A percentile compares a stretch with the other conserved stretches of the same genome.
Evolutionary conservation across 2,888 invertebrate species (phyloP).

Genomic region (Acrobasis repandana): DNA sequence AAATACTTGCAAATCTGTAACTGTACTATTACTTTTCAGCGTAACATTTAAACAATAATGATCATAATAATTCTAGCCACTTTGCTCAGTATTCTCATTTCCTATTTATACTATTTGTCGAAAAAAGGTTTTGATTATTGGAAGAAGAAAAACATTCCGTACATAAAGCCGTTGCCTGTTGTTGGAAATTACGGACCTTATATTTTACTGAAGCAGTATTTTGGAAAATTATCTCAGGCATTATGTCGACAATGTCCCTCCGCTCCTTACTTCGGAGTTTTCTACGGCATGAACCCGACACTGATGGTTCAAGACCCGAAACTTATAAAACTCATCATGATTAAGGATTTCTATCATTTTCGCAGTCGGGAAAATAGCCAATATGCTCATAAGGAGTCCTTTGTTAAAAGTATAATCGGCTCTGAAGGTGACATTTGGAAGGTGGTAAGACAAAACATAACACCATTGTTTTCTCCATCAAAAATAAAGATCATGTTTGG

Average conservation of each 20-base stretch:
- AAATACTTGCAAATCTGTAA: neutral
- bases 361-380: constrained; percentile 53
- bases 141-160: constrained; percentile 50
- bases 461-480: constrained; percentile 58
- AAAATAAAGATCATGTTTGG: constrained; percentile 70
- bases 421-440: constrained; percentile 61
- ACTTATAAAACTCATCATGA: constrained; percentile 52
- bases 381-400: constrained; percentile 46
- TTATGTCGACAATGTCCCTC: constrained; percentile 52
- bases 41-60: neutral
- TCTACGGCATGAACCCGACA: constrained; percentile 58
- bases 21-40: neutral
- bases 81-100: neutral
- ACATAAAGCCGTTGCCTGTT: constrained; percentile 44
- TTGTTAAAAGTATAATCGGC: constrained; percentile 51
- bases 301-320: constrained; percentile 60
- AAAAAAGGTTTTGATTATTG: constrained; percentile 51
- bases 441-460: constrained; percentile 57
- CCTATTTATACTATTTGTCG: constrained; percentile 24
- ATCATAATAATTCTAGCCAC: neutral
- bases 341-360: constrained; percentile 64
- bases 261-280: constrained; percentile 57
- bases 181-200: constrained; percentile 57
- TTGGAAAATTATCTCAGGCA: constrained; percentile 39
- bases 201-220: constrained; percentile 45